A percentile compares a stretch with the other conserved stretches of the same genome.
Conservation (phyloP, 2,888 invertebrate species). For the Patella caerulea region DNA sequence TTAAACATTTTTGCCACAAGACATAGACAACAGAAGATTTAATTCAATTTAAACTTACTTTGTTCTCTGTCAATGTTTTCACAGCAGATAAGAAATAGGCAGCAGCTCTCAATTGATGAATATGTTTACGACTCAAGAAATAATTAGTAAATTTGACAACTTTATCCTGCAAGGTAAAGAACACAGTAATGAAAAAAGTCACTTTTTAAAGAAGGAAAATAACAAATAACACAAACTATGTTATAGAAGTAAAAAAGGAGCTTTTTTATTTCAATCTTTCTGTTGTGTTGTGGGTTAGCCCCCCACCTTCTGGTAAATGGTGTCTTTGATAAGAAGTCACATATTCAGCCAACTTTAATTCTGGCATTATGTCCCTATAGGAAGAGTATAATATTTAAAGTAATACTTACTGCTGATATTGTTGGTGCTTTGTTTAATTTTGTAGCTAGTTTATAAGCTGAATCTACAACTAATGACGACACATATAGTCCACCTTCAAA, state of each 20-base stretch:
- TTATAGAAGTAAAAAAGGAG: too few relatives aligned
- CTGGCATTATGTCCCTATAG: background rate
- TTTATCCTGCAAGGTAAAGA: conserved; percentile 76
- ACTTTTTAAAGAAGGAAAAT: too few relatives aligned
- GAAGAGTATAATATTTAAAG: background rate
- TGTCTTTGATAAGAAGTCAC: too few relatives aligned
- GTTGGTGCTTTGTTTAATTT: conserved; percentile 80
- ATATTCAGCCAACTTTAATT: background rate
- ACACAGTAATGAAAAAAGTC: too few relatives aligned
- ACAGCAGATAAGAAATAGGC: conserved; percentile 86
- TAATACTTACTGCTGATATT: conserved; percentile 74
- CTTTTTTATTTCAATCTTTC: too few relatives aligned
- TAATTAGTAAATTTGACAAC: conserved; percentile 91
- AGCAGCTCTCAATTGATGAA: conserved; percentile 88
- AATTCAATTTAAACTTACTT: conserved; percentile 73
- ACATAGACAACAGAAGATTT: background rate
- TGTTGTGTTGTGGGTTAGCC: too few relatives aligned
- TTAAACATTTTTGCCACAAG: too few relatives aligned
- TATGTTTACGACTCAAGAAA: conserved; percentile 89
- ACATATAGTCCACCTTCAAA: conserved; percentile 80
- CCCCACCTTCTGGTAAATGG: too few relatives aligned
- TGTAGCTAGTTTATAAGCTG: conserved; percentile 78
- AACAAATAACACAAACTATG: too few relatives aligned
- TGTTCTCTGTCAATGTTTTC: conserved; percentile 79
- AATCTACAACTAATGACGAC: conserved; percentile 77